These are phyloP conservation scores for Conopomorpha cramerella DNA, from an alignment of 1,140 invertebrate species.

Conservation along the genomic window DNA sequence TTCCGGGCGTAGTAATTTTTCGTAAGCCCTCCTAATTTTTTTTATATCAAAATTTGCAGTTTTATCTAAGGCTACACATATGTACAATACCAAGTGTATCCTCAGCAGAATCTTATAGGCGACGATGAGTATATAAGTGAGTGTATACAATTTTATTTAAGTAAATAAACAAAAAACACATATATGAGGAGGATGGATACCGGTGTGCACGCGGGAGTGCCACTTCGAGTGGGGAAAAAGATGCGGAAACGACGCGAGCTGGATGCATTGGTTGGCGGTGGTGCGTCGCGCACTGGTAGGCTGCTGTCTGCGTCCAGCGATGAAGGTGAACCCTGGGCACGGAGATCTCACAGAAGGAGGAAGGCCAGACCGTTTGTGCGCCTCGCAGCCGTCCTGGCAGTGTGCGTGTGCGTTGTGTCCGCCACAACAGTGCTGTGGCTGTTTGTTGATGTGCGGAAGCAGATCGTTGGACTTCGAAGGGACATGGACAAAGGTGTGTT, in stretches of 20 bases:
- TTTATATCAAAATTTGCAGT: no score
- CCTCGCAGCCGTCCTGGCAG: constrained; percentile 64
- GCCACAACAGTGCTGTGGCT: constrained; percentile 70
- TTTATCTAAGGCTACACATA: no score
- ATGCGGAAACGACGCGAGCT: constrained; percentile 65
- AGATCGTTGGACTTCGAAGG: constrained; percentile 65
- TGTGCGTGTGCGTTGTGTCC: constrained; percentile 67
- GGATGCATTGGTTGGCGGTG: constrained; percentile 58
- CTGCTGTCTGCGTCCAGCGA: constrained; percentile 63
- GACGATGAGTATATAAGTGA: no score
- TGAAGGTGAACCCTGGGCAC: constrained; percentile 50
- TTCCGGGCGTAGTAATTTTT: no score
- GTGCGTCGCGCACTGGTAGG: constrained; percentile 28
- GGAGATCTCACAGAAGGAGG: constrained; percentile 22
- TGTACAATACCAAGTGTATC: no score
- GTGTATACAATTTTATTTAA: no score
- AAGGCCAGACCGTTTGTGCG: constrained; percentile 50
- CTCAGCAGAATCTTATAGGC: no score
- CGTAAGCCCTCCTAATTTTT: no score
- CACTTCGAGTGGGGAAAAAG: constrained; percentile 62
- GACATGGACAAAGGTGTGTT: constrained; percentile 70
- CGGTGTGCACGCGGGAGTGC: constrained; percentile 42
- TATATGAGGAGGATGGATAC: no score
- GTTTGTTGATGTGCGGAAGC: constrained; percentile 70
- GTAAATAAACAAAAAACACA: no score